A percentile compares a stretch with the other conserved stretches of the same genome.
Conservation (phyloP, 2,113 vertebrate species). For the Rana temporaria region DNA sequence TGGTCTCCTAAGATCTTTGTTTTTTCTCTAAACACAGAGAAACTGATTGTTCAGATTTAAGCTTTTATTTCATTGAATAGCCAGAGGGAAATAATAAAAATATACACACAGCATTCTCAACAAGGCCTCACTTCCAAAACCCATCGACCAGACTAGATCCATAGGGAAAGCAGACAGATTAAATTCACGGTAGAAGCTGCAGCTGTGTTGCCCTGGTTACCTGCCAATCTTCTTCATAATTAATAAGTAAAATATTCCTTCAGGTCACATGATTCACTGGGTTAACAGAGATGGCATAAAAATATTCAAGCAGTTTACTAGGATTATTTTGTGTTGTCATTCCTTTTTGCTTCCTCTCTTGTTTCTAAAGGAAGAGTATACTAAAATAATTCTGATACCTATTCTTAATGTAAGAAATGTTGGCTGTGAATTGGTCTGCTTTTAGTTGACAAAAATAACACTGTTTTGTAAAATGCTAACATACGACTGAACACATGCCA, state of each 20-base stretch:
- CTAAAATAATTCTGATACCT: no score
- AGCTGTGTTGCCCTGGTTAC: conserved; percentile 35
- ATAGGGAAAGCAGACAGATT: conserved; percentile 20
- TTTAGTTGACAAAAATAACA: no score
- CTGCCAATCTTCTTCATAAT: conserved; percentile 36
- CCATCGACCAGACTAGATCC: conserved; percentile 21
- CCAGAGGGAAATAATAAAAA: conserved; percentile 31
- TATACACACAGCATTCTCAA: conserved; percentile 26
- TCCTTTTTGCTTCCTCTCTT: no score
- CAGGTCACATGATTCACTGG: conserved; percentile 25
- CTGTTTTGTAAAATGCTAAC: no score
- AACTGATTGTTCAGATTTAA: background rate
- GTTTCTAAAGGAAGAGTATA: no score
- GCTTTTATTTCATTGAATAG: conserved; percentile 30
- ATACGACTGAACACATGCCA: no score
- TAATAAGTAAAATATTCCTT: conserved; percentile 17
- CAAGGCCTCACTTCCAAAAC: conserved; percentile 31
- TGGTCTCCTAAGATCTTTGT: conserved; percentile 9
- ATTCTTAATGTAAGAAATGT: no score
- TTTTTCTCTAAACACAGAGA: conserved; percentile 11
- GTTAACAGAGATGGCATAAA: background rate
- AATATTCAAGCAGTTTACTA: background rate
- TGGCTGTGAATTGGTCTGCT: no score
- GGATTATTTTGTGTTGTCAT: background rate
- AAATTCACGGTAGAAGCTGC: conserved; percentile 18